A percentile compares a stretch with the other conserved stretches of the same genome.
Conservation (phyloP, 2,113 vertebrate species). For the Lipophrys pholis region DNA sequence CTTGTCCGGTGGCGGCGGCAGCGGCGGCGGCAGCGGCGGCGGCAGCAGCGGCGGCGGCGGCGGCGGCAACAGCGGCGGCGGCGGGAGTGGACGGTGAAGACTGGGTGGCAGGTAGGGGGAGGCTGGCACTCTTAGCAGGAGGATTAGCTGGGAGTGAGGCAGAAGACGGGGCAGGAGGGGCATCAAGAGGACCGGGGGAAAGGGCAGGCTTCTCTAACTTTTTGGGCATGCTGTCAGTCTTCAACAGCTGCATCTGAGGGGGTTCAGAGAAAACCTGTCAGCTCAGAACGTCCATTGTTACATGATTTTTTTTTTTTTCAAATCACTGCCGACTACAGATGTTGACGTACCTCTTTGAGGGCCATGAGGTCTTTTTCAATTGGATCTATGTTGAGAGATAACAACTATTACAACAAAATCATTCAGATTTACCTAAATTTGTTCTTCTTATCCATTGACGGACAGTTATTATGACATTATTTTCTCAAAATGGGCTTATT, state of each 20-base stretch:
- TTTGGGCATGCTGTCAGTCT: constrained; percentile 70
- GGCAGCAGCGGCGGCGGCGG: constrained; percentile 33
- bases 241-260: constrained; percentile 70
- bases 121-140: constrained; percentile 47
- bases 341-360: constrained; percentile 75
- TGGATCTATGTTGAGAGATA: constrained; percentile 61
- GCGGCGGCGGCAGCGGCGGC: constrained; percentile 28
- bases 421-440: neutral
- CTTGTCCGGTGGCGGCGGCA: constrained; percentile 14
- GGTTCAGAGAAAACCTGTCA: neutral
- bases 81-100: constrained; percentile 38
- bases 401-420: neutral
- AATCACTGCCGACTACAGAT: neutral
- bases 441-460: no score
- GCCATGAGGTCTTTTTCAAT: constrained; percentile 73
- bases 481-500: no score
- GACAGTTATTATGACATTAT: neutral
- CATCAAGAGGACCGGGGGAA: constrained; percentile 24
- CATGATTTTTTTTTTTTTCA: neutral
- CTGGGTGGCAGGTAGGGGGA: constrained; percentile 24
- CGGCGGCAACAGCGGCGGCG: no score
- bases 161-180: constrained; percentile 49
- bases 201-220: constrained; percentile 59
- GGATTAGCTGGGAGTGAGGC: constrained; percentile 43
- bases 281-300: neutral